Evolutionary conservation across 2,113 vertebrate genomes (phyloP).

Genomic region (Callipepla squamata): DNA sequence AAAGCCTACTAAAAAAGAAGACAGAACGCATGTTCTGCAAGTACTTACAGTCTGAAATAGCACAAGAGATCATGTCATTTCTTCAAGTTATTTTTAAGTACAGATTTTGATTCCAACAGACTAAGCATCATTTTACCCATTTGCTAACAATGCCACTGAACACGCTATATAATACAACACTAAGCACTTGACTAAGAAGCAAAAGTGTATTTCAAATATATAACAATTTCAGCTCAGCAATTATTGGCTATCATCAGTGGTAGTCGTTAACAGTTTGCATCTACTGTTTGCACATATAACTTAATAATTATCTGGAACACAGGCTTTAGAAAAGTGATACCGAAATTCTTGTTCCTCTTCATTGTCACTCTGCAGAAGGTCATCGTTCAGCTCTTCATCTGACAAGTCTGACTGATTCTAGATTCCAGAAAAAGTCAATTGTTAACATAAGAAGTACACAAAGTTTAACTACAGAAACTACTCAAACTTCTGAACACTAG

Average conservation of each 20-base stretch:
- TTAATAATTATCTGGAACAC: not conserved
- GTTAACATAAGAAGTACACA: not conserved
- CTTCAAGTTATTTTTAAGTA: not conserved
- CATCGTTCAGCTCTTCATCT: conserved; percentile 96
- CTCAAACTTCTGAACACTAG: not conserved
- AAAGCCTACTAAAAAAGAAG: not conserved
- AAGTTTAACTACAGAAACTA: not conserved
- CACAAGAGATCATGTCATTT: rapidly evolving
- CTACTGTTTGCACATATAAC: not conserved
- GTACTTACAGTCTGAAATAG: not conserved
- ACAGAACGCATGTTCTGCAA: not conserved
- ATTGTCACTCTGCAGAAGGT: conserved; percentile 96
- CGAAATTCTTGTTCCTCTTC: conserved; percentile 86
- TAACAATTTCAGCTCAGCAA: not conserved
- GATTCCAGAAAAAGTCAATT: conserved; percentile 52
- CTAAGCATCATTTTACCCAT: not conserved
- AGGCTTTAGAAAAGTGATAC: conserved; percentile 57
- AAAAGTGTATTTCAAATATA: not conserved
- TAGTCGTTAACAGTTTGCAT: not conserved
- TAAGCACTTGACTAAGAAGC: not conserved
- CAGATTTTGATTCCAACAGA: not conserved
- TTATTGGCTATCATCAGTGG: not conserved
- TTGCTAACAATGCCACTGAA: not conserved
- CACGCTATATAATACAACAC: not conserved
- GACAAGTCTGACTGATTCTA: conserved; percentile 94